Conservation (phyloP, 2,888 invertebrate genomes). For the Notodonta ziczac region DNA sequence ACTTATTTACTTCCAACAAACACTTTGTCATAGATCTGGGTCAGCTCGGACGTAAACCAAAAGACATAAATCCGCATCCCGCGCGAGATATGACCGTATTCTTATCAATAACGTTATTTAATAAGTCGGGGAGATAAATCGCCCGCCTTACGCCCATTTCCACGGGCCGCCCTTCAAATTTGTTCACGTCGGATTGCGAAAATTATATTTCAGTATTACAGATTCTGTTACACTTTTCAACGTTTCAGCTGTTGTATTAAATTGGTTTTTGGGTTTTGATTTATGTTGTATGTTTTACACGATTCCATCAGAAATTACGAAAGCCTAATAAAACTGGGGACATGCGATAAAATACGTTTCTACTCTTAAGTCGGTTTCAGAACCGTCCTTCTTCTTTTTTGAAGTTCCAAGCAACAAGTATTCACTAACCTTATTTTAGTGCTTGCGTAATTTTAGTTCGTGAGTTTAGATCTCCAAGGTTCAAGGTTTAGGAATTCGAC, state of each 20-base stretch:
- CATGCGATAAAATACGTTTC: too few relatives aligned
- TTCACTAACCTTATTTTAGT: too few relatives aligned
- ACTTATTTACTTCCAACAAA: not conserved
- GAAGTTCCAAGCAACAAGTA: too few relatives aligned
- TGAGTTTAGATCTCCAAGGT: too few relatives aligned
- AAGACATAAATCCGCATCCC: not conserved
- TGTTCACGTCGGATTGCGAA: constrained; percentile 45
- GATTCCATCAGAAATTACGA: too few relatives aligned
- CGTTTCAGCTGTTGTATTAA: constrained; percentile 3
- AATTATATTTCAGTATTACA: constrained; percentile 35
- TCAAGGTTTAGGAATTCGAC: too few relatives aligned
- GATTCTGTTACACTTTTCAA: constrained; percentile 2
- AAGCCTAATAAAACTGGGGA: too few relatives aligned
- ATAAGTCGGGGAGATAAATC: constrained; percentile 43
- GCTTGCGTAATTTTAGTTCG: too few relatives aligned
- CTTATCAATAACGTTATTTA: constrained; percentile 40
- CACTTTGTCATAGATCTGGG: not conserved
- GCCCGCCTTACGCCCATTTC: constrained; percentile 28
- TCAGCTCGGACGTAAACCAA: not conserved
- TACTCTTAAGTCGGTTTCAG: too few relatives aligned
- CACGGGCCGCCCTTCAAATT: constrained; percentile 39
- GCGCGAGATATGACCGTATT: constrained; percentile 6
- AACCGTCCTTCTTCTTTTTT: too few relatives aligned
- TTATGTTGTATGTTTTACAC: not conserved
- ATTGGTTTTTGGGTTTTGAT: constrained; percentile 2